Conservation (phyloP, 2,888 invertebrate species). For the Geotrupes spiniger region DNA sequence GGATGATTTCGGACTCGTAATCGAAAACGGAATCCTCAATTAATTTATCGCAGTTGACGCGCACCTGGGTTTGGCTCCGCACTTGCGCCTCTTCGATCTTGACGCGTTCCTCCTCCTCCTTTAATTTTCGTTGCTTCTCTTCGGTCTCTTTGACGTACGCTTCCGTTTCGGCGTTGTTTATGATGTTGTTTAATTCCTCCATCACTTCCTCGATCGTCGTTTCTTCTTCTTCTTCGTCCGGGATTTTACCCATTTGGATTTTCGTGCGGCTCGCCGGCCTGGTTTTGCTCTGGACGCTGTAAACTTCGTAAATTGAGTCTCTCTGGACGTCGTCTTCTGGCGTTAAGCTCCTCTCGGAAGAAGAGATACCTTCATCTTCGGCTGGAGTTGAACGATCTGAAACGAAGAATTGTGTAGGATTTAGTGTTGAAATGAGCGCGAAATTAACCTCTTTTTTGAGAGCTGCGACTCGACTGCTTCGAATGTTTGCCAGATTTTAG, state of each 20-base stretch:
- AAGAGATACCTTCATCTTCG: conserved; percentile 86
- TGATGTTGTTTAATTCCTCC: conserved; percentile 79
- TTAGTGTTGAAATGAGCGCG: no score
- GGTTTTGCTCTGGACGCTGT: conserved; percentile 59
- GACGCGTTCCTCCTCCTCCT: conserved; percentile 33
- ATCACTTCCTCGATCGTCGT: conserved; percentile 86
- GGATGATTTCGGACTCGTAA: conserved; percentile 67
- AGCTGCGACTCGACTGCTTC: conserved; percentile 42
- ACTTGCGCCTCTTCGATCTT: conserved; percentile 41
- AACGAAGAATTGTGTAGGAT: conserved; percentile 34
- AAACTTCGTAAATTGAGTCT: conserved; percentile 62
- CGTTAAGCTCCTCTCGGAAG: conserved; percentile 75
- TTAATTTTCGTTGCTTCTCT: conserved; percentile 21
- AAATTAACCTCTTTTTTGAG: conserved; percentile 17
- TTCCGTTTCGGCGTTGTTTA: conserved; percentile 79
- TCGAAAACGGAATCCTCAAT: conserved; percentile 49
- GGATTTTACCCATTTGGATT: conserved; percentile 34
- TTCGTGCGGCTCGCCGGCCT: conserved; percentile 45
- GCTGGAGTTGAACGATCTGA: conserved; percentile 70
- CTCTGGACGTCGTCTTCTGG: conserved; percentile 66
- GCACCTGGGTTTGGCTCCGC: conserved; percentile 40
- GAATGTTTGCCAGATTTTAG: conserved; percentile 55
- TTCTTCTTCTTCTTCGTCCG: conserved; percentile 62
- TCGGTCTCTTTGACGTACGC: conserved; percentile 52
- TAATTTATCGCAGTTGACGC: conserved; percentile 26